Evolutionary conservation across 2,888 invertebrate genomes (phyloP).

Genomic region (Cerastis rubricosa): DNA sequence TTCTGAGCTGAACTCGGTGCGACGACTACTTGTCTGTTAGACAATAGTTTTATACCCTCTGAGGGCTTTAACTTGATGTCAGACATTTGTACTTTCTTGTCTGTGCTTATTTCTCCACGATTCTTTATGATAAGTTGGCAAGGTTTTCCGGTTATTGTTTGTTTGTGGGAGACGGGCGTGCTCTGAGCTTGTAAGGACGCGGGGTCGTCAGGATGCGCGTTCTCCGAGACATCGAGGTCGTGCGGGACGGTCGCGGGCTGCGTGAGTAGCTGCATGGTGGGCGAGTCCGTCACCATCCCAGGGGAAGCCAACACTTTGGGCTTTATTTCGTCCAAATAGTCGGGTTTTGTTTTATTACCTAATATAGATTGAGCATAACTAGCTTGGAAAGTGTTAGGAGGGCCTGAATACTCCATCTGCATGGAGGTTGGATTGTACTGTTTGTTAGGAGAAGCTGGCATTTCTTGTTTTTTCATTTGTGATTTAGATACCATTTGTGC

Average conservation of each 20-base stretch:
- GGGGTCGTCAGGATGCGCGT: constrained; percentile 80
- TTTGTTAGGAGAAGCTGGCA: constrained; percentile 78
- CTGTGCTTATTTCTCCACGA: constrained; percentile 76
- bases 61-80: constrained; percentile 85
- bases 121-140: constrained; percentile 87
- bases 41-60: constrained; percentile 84
- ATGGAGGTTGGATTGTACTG: constrained; percentile 77
- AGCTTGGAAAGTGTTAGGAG: constrained; percentile 87
- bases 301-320: constrained; percentile 80
- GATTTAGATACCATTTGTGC: constrained; percentile 72
- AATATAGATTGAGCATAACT: constrained; percentile 87
- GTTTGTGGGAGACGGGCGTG: constrained; percentile 75
- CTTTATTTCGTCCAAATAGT: constrained; percentile 82
- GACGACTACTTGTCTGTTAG: constrained; percentile 85
- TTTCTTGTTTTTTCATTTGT: constrained; percentile 80
- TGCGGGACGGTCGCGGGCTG: constrained; percentile 84
- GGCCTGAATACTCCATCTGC: constrained; percentile 82
- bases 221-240: constrained; percentile 79
- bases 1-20: constrained; percentile 82
- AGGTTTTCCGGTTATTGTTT: constrained; percentile 78
- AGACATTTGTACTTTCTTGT: constrained; percentile 84
- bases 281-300: constrained; percentile 82
- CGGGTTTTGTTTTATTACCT: constrained; percentile 81
- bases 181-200: constrained; percentile 79
- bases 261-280: constrained; percentile 84